These are phyloP conservation scores for Phallusia fumigata DNA, from an alignment of 23 tunicate genomes.

Conservation along the genomic window DNA sequence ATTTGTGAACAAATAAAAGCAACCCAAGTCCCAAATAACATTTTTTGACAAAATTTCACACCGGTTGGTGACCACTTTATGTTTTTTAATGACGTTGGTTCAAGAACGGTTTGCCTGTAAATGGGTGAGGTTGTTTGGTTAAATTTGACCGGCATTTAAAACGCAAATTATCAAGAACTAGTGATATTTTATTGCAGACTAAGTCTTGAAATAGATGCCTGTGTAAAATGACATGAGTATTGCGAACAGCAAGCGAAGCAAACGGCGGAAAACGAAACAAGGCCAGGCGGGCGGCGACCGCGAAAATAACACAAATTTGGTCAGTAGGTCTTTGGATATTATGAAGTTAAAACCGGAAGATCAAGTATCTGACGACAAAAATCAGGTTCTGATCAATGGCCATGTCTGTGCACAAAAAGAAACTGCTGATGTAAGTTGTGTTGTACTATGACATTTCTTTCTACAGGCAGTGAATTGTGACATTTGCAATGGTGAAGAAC, in stretches of 20 bases:
- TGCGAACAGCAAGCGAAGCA: constrained; percentile 2
- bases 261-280: constrained; percentile 1
- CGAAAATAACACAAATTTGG: background rate
- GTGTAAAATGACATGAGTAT: constrained; percentile 12
- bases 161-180: background rate
- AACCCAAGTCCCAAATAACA: too few species aligned
- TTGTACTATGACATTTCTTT: too few species aligned
- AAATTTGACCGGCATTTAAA: background rate
- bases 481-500: too few species aligned
- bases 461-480: too few species aligned
- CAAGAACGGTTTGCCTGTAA: background rate
- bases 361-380: background rate
- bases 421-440: background rate
- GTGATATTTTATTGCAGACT: background rate
- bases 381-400: background rate
- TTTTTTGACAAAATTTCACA: background rate
- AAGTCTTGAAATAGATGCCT: background rate
- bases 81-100: constrained; percentile 1
- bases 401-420: background rate
- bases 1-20: too few species aligned
- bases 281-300: background rate
- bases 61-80: background rate
- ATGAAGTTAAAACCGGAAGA: constrained; percentile 4
- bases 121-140: background rate
- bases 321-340: background rate